Evolutionary conservation across 2,113 vertebrate genomes (phyloP), one percentile per base, ranked within the genome.

Genomic region (Chlorocebus sabaeus): DNA sequence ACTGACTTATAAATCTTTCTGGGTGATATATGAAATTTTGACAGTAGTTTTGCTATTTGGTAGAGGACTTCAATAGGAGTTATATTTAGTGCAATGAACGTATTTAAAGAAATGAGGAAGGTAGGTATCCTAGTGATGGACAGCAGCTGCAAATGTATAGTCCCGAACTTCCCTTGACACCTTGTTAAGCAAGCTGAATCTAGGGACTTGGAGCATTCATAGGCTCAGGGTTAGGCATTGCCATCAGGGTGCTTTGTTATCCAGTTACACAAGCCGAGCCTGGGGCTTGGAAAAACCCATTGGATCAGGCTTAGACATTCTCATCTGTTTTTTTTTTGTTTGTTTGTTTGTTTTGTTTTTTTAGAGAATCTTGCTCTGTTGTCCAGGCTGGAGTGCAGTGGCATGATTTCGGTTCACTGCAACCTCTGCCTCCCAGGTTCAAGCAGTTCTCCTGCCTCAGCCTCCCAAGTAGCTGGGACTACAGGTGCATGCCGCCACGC

Each of bases 21-120:
- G 68, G 52, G 75, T 84, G 81, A 90, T 80, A 61, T 87, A 92
- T 70, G 75, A 80, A 82, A 32, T 81, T 83, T 80, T 88, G 89
- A 80, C 61, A 86, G 25, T 52, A 72, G 30, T 75, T 93, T 95
- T 82, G 10, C 57, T 93, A 68, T 55, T 89, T 88, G 61, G 80
- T 22, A 73, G 57, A 89, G 38, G 32, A 72, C 43, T 75, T 70
- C 38, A 45, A 90, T n/a, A 88, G 32, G 80, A 92, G n/a, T 52
- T 70, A 57, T 67, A 68, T 75, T 70, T 73, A 91, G 43, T 78
- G 16, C 17, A 40, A 61, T 35, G 52, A 85, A 68, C 38, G 94
- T 67, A 83, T 88, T 27, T 43, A 57, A 81, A 89, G 86, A 48
- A 59, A 38, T 3, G 18, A 89, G 8, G 17, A 45, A 93, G 35